Evolutionary conservation across 2,888 invertebrate genomes (phyloP).

Genomic region (Caenorhabditis sp.): DNA sequence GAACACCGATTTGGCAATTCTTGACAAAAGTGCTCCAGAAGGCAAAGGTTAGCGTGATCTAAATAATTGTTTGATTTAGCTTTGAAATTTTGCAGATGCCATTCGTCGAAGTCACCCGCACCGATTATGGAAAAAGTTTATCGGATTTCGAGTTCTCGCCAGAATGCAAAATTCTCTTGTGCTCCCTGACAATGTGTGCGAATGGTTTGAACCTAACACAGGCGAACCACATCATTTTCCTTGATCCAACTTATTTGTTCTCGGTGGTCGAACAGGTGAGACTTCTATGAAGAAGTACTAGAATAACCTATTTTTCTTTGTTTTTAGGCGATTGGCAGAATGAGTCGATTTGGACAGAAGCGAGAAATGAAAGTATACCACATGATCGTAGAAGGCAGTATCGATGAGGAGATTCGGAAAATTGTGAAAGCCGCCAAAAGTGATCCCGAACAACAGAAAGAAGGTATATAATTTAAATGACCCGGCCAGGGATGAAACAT

Average conservation of each 20-base stretch:
- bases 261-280: constrained; percentile 81
- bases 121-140: neutral
- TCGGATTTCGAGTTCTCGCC: neutral
- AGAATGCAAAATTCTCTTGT: constrained; percentile 74
- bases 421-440: constrained; percentile 9
- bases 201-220: constrained; percentile 83
- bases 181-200: constrained; percentile 79
- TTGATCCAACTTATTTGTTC: constrained; percentile 81
- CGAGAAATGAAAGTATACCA: no score
- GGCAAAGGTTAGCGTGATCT: no score
- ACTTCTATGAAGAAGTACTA: constrained; percentile 84
- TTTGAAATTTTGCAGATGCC: no score
- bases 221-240: constrained; percentile 81
- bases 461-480: no score
- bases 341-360: no score
- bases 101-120: neutral
- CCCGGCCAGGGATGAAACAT: no score
- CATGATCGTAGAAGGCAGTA: constrained; percentile 78
- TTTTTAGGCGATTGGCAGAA: no score
- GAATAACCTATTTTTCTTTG: constrained; percentile 79
- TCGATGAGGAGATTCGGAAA: constrained; percentile 74
- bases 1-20: constrained; percentile 5
- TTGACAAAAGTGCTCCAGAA: no score
- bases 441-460: no score
- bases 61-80: no score